A percentile compares a stretch with the other conserved stretches of the same genome.
Conservation (phyloP, 2,888 invertebrate genomes). For the Calephelis perditalis region DNA sequence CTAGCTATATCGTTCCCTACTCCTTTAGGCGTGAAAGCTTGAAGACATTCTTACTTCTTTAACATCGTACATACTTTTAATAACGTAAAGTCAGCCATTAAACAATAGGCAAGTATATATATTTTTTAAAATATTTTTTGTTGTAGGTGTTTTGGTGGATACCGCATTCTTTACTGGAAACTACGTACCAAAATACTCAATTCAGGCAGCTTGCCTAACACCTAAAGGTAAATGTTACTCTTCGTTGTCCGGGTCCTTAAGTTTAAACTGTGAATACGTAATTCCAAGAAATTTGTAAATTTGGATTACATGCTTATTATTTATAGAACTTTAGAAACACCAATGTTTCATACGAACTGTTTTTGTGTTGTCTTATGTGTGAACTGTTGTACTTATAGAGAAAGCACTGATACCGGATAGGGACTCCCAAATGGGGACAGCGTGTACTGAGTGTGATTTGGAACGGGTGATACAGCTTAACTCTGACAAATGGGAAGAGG, state of each 20-base stretch:
- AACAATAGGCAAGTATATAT: too few species aligned
- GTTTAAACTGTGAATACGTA: too few species aligned
- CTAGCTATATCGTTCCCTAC: too few species aligned
- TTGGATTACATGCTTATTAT: not conserved
- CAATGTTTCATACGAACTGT: too few species aligned
- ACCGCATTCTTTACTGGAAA: constrained; percentile 82
- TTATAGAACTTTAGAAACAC: not conserved
- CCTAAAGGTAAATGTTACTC: constrained; percentile 56
- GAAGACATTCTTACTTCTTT: too few species aligned
- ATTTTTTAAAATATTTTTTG: not conserved
- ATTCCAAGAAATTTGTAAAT: too few species aligned
- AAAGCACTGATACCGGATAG: constrained; percentile 64
- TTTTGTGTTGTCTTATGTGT: not conserved
- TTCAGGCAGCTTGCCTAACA: constrained; percentile 76
- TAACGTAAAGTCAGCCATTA: too few species aligned
- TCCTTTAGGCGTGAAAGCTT: too few species aligned
- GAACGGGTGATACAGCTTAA: constrained; percentile 59
- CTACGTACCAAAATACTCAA: constrained; percentile 79
- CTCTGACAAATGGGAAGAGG: constrained; percentile 76
- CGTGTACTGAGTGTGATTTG: constrained; percentile 62
- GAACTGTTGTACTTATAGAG: constrained; percentile 46
- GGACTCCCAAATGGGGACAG: constrained; percentile 65
- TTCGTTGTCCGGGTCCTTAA: too few species aligned
- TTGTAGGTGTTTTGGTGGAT: constrained; percentile 73
- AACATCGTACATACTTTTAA: too few species aligned